phyloP scores from a whole-genome alignment of 1,140 invertebrate genomes.

The Colletes gigas region DNA sequence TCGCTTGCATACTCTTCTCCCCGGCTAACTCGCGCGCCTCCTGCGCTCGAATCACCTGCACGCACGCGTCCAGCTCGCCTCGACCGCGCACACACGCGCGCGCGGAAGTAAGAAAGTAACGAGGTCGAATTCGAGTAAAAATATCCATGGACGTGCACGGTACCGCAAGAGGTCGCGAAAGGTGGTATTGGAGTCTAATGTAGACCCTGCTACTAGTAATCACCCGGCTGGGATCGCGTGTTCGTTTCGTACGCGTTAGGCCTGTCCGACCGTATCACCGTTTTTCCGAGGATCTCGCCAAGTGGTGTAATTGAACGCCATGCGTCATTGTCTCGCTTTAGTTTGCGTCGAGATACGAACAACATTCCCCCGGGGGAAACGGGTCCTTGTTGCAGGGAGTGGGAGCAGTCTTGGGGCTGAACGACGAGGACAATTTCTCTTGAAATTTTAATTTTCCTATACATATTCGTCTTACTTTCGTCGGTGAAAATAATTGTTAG shows the following conservation, averaged over 20 bases:
- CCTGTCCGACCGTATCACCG: no score
- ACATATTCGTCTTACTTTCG: no score
- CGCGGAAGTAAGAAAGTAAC: background rate
- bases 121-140: background rate
- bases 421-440: no score
- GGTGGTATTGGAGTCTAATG: slow-evolving; percentile 26
- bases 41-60: slow-evolving; percentile 44
- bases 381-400: no score
- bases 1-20: slow-evolving; percentile 24
- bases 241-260: slow-evolving; percentile 9
- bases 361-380: no score
- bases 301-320: background rate
- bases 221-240: slow-evolving; percentile 30
- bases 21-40: slow-evolving; percentile 33
- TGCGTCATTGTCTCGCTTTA: no score
- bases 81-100: slow-evolving; percentile 3
- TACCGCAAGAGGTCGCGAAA: slow-evolving; percentile 15
- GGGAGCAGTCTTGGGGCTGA: no score
- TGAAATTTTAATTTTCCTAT: no score
- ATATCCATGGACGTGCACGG: background rate
- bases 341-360: no score
- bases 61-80: background rate
- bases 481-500: no score
- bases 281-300: background rate
- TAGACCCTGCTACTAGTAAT: slow-evolving; percentile 24